phyloP scores from a whole-genome alignment of 2,888 invertebrate species.

The Brenthis hecate region DNA sequence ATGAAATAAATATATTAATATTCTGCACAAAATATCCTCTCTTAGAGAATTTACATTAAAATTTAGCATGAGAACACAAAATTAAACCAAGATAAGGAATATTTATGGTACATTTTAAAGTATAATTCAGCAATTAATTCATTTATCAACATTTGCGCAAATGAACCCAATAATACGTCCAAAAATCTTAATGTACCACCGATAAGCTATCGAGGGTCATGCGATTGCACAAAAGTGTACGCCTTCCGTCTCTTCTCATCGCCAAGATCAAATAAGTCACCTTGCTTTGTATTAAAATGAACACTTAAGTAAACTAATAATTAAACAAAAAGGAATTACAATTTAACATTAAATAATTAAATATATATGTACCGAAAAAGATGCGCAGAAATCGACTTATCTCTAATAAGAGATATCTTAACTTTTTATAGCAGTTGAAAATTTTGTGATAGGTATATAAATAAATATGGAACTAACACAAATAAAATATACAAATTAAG shows the following conservation, averaged over 20 bases:
- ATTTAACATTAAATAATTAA: conserved; percentile 9
- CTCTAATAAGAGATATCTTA: background rate
- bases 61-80: conserved; percentile 6
- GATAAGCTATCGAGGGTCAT: conserved; percentile 50
- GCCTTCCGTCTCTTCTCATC: conserved; percentile 49
- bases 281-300: conserved; percentile 21
- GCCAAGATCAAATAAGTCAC: conserved; percentile 51
- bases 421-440: background rate
- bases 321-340: conserved; percentile 9
- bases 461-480: background rate
- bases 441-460: background rate
- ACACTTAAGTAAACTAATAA: background rate
- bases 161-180: conserved; percentile 49
- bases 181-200: conserved; percentile 43
- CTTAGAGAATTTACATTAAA: background rate
- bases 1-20: too few relatives aligned
- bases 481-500: too few relatives aligned
- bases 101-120: conserved; percentile 4
- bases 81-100: conserved; percentile 1
- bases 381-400: conserved; percentile 2
- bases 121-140: conserved; percentile 9
- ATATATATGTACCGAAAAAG: conserved; percentile 1
- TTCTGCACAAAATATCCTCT: background rate
- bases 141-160: conserved; percentile 51
- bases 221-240: conserved; percentile 42